Base-by-base conservation (phyloP, 2,888 invertebrate genomes). In the Acronicta psi region DNA sequence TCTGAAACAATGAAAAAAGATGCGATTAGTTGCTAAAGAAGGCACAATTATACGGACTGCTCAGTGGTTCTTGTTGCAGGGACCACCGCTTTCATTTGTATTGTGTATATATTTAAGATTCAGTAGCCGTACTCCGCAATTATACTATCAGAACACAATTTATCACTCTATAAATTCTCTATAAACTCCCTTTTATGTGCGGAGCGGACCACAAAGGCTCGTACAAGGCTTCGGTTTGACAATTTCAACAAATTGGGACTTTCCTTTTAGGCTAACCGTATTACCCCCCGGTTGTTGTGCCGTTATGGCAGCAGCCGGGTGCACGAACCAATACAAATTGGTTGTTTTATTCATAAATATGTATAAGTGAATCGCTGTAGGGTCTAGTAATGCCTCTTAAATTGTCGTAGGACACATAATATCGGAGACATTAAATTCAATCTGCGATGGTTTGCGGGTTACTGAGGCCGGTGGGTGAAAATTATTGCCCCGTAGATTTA, bases 1-100 rank as follows among this genome's bases (percentile, higher is more conserved):
- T 96, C 97, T 98, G 97, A 82, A 97, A 97, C 95, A 95, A 94
- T 82, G 82, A 81, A 89, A 86, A 29, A 89, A 81, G 51, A 70
- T 71, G 74, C 70, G 72, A 79, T 86, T 79, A 83, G 74, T 74
- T 71, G 63, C 59, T 53, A 51, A 64, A 67, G 34, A 42, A 51
- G 50, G 69, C 79, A 71, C 56, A 42, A 40, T 49, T 55, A 40
- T 31, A 46, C 14, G 34, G 43, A 54, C 17, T 25, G n/a, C 13
- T 34, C 5, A 6, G 41, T 17, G 36, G 59, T 65, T 34, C 16
- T 51, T 46, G 55, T 67, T 61, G 54, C 18, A 38, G 50, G 46
- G 49, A 36, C 50, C 43, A 46, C 37, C 52, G 60, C 56, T 51
- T 59, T 69, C 41, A 60, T 60, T 60, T 42, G 44, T 42, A 60